These are phyloP conservation scores for Myripristis murdjan DNA, from an alignment of 2,797 vertebrate genomes.

Conservation along the genomic window DNA sequence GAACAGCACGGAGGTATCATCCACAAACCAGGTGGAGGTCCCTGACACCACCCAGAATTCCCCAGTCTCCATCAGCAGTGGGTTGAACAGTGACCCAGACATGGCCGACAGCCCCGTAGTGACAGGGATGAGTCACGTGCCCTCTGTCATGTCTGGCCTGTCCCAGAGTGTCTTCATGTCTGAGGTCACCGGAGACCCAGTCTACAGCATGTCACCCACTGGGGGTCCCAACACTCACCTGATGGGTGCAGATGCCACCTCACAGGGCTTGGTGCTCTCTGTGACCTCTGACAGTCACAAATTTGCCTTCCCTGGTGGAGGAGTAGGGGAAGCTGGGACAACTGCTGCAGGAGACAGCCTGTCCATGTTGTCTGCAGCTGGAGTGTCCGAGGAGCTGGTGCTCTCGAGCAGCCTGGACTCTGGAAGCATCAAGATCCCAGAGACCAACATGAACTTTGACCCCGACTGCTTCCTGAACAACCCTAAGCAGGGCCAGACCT, in stretches of 20 bases:
- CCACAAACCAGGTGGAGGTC: slow-evolving; percentile 99
- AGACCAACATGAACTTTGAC: slow-evolving; percentile 98
- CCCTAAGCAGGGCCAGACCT: slow-evolving; percentile 99
- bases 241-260: slow-evolving; percentile 91
- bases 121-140: slow-evolving; percentile 95
- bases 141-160: slow-evolving; percentile 96
- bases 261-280: slow-evolving; percentile 94
- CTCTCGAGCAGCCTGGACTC: slow-evolving; percentile 96
- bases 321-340: slow-evolving; percentile 75
- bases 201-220: slow-evolving; percentile 98
- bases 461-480: slow-evolving; percentile 99
- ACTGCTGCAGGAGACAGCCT: slow-evolving; percentile 89
- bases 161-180: slow-evolving; percentile 99
- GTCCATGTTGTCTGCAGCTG: slow-evolving; percentile 92
- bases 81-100: slow-evolving; percentile 97
- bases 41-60: slow-evolving; percentile 99
- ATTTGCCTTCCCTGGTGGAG: slow-evolving; percentile 93
- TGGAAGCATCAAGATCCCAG: slow-evolving; percentile 93
- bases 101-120: slow-evolving; percentile 97
- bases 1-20: slow-evolving; percentile 98
- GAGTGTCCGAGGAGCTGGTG: slow-evolving; percentile 96
- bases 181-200: slow-evolving; percentile 95
- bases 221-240: slow-evolving; percentile 95
- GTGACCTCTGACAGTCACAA: slow-evolving; percentile 97
- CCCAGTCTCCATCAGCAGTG: slow-evolving; percentile 98